phyloP scores from a whole-genome alignment of 1,140 invertebrate species.

The Rhizoglyphus robini region DNA sequence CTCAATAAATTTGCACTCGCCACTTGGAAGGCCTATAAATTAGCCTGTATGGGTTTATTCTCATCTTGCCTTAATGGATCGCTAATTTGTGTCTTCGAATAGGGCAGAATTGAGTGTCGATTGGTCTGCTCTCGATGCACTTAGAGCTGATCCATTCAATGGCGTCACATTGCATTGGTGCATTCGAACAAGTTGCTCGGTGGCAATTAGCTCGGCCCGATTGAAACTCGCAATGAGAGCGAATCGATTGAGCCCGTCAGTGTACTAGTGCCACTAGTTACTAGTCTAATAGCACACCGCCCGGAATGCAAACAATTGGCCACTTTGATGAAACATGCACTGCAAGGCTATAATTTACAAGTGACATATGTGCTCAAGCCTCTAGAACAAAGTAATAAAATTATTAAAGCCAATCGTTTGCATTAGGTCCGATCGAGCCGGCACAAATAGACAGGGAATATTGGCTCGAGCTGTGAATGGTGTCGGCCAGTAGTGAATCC shows the following conservation, averaged over 20 bases:
- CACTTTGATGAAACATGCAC: not conserved
- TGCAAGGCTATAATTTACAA: conserved; percentile 7
- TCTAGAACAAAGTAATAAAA: not conserved
- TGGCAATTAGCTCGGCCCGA: too few relatives aligned
- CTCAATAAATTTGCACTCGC: not conserved
- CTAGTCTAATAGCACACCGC: not conserved
- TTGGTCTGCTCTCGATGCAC: not conserved
- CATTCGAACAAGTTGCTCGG: too few relatives aligned
- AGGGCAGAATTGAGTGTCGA: not conserved
- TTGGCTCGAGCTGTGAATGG: not conserved
- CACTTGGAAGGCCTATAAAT: not conserved
- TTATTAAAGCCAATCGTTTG: not conserved
- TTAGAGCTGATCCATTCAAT: too few relatives aligned
- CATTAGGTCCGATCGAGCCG: not conserved
- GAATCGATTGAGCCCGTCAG: too few relatives aligned
- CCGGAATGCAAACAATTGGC: conserved; percentile 10
- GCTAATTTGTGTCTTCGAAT: not conserved
- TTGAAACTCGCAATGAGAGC: too few relatives aligned
- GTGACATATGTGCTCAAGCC: conserved; percentile 1
- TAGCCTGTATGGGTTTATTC: not conserved
- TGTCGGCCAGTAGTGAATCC: not conserved
- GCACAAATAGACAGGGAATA: not conserved
- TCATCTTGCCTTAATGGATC: conserved; percentile 1
- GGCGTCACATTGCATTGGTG: too few relatives aligned
- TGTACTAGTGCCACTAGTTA: too few relatives aligned